phyloP scores from a whole-genome alignment of 2,797 vertebrate species.

The Rhinophrynus dorsalis region DNA sequence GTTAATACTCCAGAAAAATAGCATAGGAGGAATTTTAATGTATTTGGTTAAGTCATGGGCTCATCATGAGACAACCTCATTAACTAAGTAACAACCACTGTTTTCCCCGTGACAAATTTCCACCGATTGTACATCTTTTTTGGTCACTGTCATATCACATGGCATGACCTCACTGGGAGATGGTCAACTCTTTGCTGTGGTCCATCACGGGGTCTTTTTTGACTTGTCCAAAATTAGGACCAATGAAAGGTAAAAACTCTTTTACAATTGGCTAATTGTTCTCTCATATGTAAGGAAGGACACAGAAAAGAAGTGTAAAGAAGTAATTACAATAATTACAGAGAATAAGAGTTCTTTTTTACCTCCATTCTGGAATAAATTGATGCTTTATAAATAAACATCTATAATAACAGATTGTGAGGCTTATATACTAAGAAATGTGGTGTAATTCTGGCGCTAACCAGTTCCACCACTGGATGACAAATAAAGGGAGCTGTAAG shows the following conservation, averaged over 20 bases:
- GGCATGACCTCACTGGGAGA: background rate
- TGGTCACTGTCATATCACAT: conserved; percentile 37
- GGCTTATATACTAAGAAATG: too few species aligned
- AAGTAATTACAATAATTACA: too few species aligned
- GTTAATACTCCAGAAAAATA: background rate
- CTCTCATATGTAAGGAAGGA: too few species aligned
- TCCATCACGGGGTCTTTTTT: conserved; percentile 22
- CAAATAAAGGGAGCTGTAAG: too few species aligned
- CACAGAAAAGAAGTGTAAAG: too few species aligned
- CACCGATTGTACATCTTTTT: background rate
- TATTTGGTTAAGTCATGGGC: conserved; percentile 34
- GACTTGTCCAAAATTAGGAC: background rate
- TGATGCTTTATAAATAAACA: too few species aligned
- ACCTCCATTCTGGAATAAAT: too few species aligned
- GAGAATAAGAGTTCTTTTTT: too few species aligned
- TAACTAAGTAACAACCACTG: conserved; percentile 6
- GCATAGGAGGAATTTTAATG: background rate
- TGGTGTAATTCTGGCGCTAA: too few species aligned
- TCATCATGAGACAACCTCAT: conserved; percentile 25
- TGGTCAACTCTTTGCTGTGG: background rate
- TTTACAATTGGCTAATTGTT: background rate
- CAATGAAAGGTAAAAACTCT: background rate
- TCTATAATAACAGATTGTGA: too few species aligned
- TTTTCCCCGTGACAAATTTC: conserved; percentile 21
- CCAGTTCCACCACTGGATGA: too few species aligned